Base-by-base conservation (phyloP, 1,140 invertebrate species). In the Philaenus spumarius region DNA sequence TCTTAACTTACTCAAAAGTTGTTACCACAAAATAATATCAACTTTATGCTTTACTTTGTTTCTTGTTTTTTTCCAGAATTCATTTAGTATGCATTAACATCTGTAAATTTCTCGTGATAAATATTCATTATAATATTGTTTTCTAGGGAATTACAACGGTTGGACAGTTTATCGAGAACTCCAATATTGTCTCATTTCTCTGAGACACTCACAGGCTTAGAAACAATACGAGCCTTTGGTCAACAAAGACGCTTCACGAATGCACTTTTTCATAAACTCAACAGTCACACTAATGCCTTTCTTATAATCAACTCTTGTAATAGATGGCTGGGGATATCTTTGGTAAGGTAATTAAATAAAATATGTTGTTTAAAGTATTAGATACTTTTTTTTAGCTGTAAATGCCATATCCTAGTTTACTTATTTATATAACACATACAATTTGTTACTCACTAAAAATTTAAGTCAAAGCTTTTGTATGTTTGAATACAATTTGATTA, bases 311-410 rank as follows among this genome's bases (percentile, higher is more conserved):
- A 91, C 65, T 82, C 85, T 1, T 84, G 85, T 24, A 90, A 87
- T 69, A 79, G 89, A 59, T 93, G 89, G 89, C 77, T 93, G 1
- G 89, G 89, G 15, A 81, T 91, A 42, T 79, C 82, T 61, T 67
- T 91, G 72, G 88, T 90, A 77, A 78, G 74, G 48, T 35, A 9
- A 30, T 3, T 30, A 30, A 30, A 30, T 30, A n/a, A n/a, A n/a
- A n/a, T n/a, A n/a, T n/a, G n/a, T n/a, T n/a, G n/a, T n/a, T n/a
- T n/a, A n/a, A n/a, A n/a, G n/a, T n/a, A n/a, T n/a, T n/a, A n/a
- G n/a, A n/a, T n/a, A n/a, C n/a, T n/a, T n/a, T n/a, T n/a, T n/a
- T n/a, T n/a, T n/a, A n/a, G n/a, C n/a, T n/a, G n/a, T n/a, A n/a
- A n/a, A n/a, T n/a, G n/a, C n/a, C n/a, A n/a, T n/a, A n/a, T n/a